A percentile compares a stretch with the other conserved stretches of the same genome.
Evolutionary conservation across 2,113 vertebrate genomes (phyloP).

Genomic region (Zapornia atra): DNA sequence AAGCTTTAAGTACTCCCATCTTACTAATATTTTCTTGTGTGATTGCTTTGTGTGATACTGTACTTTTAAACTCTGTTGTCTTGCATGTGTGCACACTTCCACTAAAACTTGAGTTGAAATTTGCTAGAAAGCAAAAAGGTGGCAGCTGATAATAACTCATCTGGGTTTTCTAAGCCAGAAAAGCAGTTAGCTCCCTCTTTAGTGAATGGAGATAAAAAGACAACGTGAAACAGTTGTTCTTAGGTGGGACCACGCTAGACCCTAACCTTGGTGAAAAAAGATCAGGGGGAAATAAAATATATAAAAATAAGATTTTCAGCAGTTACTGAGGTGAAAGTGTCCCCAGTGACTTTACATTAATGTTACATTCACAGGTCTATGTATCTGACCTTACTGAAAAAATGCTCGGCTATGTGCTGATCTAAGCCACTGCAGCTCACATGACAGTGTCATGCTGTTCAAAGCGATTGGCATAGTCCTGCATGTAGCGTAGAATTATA

Average conservation of each 20-base stretch:
- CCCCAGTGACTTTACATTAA: background rate
- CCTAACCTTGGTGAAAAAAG: background rate
- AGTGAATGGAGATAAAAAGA: background rate
- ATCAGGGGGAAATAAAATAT: background rate
- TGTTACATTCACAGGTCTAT: background rate
- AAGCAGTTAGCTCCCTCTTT: background rate
- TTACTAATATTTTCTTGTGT: background rate
- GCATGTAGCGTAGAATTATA: background rate
- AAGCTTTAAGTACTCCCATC: background rate
- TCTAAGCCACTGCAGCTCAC: background rate
- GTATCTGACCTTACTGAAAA: background rate
- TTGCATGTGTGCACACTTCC: background rate
- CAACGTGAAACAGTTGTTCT: background rate
- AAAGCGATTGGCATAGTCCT: background rate
- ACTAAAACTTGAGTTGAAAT: background rate
- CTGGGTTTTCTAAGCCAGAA: background rate
- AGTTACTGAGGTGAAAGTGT: background rate
- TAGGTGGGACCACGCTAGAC: background rate
- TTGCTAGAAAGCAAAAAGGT: background rate
- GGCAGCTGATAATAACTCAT: background rate
- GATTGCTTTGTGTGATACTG: background rate
- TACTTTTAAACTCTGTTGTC: background rate
- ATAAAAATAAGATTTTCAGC: background rate
- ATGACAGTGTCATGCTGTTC: background rate
- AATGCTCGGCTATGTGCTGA: background rate